These are phyloP conservation scores for Eupithecia pulchellata DNA, from an alignment of 2,888 invertebrate genomes.

Conservation along the genomic window DNA sequence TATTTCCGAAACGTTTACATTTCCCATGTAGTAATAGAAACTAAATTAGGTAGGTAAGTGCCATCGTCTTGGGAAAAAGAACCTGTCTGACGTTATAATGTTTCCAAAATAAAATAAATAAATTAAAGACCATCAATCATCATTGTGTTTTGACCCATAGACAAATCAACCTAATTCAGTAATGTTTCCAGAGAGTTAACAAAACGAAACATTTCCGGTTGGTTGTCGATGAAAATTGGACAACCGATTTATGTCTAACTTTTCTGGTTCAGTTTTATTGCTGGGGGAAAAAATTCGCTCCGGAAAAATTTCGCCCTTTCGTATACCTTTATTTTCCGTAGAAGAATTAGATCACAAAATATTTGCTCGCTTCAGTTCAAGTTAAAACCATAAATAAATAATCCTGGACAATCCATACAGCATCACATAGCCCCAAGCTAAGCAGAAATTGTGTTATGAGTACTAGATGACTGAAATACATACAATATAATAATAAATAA, in stretches of 20 bases:
- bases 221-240: slow-evolving; percentile 43
- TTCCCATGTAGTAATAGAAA: no score
- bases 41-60: no score
- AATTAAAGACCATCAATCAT: slow-evolving; percentile 7
- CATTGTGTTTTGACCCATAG: slow-evolving; percentile 6
- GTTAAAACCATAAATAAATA: no score
- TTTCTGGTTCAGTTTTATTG: slow-evolving; percentile 37
- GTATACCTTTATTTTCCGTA: slow-evolving; percentile 4
- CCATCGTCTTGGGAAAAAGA: no score
- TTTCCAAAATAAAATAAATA: neutral
- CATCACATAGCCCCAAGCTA: no score
- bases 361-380: neutral
- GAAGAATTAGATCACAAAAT: neutral
- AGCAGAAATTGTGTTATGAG: no score
- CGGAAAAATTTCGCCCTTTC: neutral
- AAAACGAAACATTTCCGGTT: slow-evolving; percentile 45
- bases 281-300: slow-evolving; percentile 1
- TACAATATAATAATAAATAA: no score
- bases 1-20: no score
- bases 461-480: no score
- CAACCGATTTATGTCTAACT: slow-evolving; percentile 37
- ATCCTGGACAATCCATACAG: no score
- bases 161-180: slow-evolving; percentile 12
- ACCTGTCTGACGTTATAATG: no score
- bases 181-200: slow-evolving; percentile 38